These are phyloP conservation scores for Melanotus villosus DNA, from an alignment of 2,888 invertebrate species.

Conservation along the genomic window DNA sequence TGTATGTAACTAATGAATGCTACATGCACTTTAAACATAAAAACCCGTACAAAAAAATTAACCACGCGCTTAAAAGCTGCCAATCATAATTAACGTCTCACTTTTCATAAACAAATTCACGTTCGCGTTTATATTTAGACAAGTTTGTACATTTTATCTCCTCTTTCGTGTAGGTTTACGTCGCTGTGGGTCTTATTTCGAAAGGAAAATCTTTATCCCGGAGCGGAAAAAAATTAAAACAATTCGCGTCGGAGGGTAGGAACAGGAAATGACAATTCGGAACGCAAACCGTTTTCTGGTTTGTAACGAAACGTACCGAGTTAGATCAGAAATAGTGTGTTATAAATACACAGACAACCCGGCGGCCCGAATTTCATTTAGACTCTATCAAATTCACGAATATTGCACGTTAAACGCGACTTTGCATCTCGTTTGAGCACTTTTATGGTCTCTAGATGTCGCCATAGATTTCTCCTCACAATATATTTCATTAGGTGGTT, in stretches of 20 bases:
- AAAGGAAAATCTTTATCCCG: too few relatives aligned
- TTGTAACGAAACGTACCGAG: slow-evolving; percentile 40
- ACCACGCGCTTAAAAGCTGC: slow-evolving; percentile 7
- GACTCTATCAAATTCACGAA: slow-evolving; percentile 41
- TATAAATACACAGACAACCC: slow-evolving; percentile 45
- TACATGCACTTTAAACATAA: not conserved
- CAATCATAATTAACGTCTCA: slow-evolving; percentile 18
- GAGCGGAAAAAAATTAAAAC: too few relatives aligned
- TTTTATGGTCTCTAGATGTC: slow-evolving; percentile 32
- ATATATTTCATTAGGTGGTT: slow-evolving; percentile 20
- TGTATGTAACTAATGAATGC: not conserved
- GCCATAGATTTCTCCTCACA: slow-evolving; percentile 16
- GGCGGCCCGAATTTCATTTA: slow-evolving; percentile 47
- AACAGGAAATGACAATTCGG: slow-evolving; percentile 26
- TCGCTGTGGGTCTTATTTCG: too few relatives aligned
- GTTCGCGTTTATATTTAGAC: not conserved
- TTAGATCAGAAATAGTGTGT: slow-evolving; percentile 44
- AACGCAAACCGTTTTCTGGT: slow-evolving; percentile 30
- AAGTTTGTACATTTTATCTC: too few relatives aligned
- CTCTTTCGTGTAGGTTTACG: too few relatives aligned
- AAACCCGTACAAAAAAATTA: not conserved
- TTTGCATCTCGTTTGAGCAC: slow-evolving; percentile 33
- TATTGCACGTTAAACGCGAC: slow-evolving; percentile 33
- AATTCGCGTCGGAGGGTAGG: not conserved
- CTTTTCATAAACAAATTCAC: not conserved